phyloP scores from a whole-genome alignment of 2,888 invertebrate species.

The Drepanosiphum platanoidis region DNA sequence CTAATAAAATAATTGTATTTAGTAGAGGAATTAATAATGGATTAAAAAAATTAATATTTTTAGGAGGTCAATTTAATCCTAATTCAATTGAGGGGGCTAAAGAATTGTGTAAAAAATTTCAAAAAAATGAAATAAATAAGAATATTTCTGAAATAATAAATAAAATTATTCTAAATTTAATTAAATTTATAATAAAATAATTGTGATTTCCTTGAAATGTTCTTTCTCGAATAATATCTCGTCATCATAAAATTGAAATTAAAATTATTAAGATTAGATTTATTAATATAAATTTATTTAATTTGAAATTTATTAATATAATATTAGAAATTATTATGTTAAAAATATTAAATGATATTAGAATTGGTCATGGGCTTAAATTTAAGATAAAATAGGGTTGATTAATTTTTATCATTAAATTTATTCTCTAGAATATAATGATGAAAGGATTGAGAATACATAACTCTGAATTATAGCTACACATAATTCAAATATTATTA shows the following conservation, averaged over 20 bases:
- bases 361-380: slow-evolving; percentile 22
- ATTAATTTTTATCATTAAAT: slow-evolving; percentile 13
- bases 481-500: slow-evolving; percentile 33
- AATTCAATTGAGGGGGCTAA: neutral
- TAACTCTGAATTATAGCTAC: slow-evolving; percentile 13
- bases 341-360: neutral
- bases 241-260: slow-evolving; percentile 5
- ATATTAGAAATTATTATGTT: slow-evolving; percentile 35
- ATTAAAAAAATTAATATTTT: slow-evolving; percentile 10
- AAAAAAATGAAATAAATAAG: slow-evolving; percentile 9
- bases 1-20: neutral
- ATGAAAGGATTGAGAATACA: slow-evolving; percentile 24
- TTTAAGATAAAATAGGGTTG: slow-evolving; percentile 13
- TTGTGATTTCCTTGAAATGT: slow-evolving; percentile 24
- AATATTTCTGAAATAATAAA: slow-evolving; percentile 31
- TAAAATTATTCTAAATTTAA: slow-evolving; percentile 33
- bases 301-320: slow-evolving; percentile 22
- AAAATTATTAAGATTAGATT: neutral
- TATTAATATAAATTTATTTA: neutral
- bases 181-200: slow-evolving; percentile 26
- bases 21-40: neutral
- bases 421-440: slow-evolving; percentile 11
- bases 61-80: slow-evolving; percentile 7
- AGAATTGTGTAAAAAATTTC: slow-evolving; percentile 12
- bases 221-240: slow-evolving; percentile 16